These are phyloP conservation scores for Macropus fuliginosus DNA, from an alignment of 2,797 vertebrate species.

Conservation along the genomic window DNA sequence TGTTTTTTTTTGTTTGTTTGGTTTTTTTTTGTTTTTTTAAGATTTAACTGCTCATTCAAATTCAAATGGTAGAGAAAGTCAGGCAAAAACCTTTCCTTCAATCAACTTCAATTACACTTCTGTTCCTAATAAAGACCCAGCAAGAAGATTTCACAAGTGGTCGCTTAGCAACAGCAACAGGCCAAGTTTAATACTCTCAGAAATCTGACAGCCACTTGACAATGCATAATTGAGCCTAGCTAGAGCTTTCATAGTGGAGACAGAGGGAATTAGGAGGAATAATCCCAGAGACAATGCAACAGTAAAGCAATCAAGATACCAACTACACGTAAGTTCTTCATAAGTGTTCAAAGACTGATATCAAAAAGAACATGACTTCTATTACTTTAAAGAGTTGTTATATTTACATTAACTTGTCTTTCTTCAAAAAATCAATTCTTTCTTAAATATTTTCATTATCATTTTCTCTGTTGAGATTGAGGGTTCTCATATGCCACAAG, in stretches of 20 bases:
- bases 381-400: background rate
- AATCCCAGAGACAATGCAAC: slow-evolving; percentile 19
- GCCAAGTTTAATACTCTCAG: slow-evolving; percentile 69
- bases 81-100: slow-evolving; percentile 56
- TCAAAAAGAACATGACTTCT: background rate
- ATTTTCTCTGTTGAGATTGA: background rate
- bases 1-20: background rate
- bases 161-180: slow-evolving; percentile 83
- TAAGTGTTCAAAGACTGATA: slow-evolving; percentile 60
- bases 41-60: slow-evolving; percentile 59
- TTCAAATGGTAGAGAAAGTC: slow-evolving; percentile 12
- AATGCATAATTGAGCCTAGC: slow-evolving; percentile 74
- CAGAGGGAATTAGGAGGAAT: background rate
- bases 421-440: background rate
- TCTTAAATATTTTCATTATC: background rate
- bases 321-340: slow-evolving; percentile 53
- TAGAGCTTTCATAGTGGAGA: slow-evolving; percentile 72
- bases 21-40: slow-evolving; percentile 31
- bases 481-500: background rate
- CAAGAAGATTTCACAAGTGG: slow-evolving; percentile 75
- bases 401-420: background rate
- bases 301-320: background rate
- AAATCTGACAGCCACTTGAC: slow-evolving; percentile 76
- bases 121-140: slow-evolving; percentile 78
- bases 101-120: slow-evolving; percentile 66